A percentile compares a stretch with the other conserved stretches of the same genome.
Conservation (phyloP, 2,888 invertebrate species). For the Nymphalis polychloros region DNA sequence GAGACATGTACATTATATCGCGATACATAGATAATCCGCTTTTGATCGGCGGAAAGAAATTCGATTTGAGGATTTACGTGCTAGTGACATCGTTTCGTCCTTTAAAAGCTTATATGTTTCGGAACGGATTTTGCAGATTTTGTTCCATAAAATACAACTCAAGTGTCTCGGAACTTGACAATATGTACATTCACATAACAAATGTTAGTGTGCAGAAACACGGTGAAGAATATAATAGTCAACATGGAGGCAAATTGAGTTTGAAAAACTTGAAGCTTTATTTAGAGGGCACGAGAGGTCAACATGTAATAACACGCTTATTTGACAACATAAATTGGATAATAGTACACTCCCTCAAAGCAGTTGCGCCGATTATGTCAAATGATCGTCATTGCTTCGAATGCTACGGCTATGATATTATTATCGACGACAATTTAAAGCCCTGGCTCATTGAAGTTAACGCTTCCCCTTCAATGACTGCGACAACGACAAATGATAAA, state of each 20-base stretch:
- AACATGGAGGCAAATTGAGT: conserved; percentile 97
- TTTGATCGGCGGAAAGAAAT: conserved; percentile 97
- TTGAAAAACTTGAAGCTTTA: conserved; percentile 94
- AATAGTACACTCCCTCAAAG: conserved; percentile 95
- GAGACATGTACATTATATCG: conserved; percentile 98
- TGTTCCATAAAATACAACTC: conserved; percentile 97
- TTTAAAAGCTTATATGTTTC: conserved; percentile 95
- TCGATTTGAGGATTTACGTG: conserved; percentile 95
- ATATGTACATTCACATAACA: conserved; percentile 96
- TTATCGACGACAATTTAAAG: conserved; percentile 95
- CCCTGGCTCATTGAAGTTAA: conserved; percentile 98
- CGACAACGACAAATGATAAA: conserved; percentile 96
- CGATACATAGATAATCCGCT: conserved; percentile 97
- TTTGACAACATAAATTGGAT: conserved; percentile 95
- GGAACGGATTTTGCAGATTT: conserved; percentile 96
- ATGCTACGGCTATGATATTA: conserved; percentile 98
- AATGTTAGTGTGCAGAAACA: conserved; percentile 99
- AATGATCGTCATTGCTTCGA: conserved; percentile 96
- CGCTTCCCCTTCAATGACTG: conserved; percentile 94
- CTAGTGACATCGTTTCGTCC: conserved; percentile 96
- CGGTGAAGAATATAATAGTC: conserved; percentile 95
- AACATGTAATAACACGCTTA: conserved; percentile 92
- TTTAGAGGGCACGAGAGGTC: conserved; percentile 94
- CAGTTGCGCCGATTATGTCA: conserved; percentile 95
- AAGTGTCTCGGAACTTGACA: conserved; percentile 92